phyloP scores from a whole-genome alignment of 2,888 invertebrate species.

The Abscondita cerata region DNA sequence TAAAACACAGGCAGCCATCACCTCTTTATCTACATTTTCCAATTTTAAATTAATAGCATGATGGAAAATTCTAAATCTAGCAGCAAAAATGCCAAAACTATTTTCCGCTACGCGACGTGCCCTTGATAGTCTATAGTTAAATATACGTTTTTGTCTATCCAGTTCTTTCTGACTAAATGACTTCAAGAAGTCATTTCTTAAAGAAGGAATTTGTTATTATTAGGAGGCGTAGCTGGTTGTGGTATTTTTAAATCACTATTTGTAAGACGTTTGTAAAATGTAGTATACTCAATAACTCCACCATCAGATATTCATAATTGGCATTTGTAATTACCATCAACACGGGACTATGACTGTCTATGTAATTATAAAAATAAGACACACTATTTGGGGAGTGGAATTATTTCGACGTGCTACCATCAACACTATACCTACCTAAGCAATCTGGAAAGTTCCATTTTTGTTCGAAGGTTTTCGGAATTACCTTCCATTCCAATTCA shows the following conservation, averaged over 20 bases:
- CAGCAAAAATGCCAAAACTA: constrained; percentile 29
- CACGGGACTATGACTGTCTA: constrained; percentile 26
- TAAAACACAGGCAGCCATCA: no score
- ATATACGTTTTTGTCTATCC: constrained; percentile 27
- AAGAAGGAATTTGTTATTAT: not conserved
- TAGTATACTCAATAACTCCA: not conserved
- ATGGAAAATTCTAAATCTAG: no score
- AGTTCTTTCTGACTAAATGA: not conserved
- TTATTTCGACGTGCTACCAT: constrained; percentile 38
- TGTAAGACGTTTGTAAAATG: not conserved
- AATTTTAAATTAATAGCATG: no score
- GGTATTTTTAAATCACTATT: no score
- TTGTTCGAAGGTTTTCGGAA: no score
- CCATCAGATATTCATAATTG: not conserved
- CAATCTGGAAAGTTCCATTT: no score
- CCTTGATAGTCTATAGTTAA: constrained; percentile 39
- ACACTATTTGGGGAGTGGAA: constrained; percentile 37
- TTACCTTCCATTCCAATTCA: no score
- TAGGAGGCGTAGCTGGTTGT: not conserved
- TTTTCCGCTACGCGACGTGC: constrained; percentile 32
- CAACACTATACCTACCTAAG: no score
- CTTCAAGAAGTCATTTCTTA: not conserved
- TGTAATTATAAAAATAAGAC: constrained; percentile 46
- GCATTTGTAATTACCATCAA: not conserved
- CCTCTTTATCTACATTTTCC: no score